Percentiles rank a stretch among this genome's conserved stretches.
Conservation (phyloP, 2,113 vertebrate genomes). For the Pituophis catenifer region DNA sequence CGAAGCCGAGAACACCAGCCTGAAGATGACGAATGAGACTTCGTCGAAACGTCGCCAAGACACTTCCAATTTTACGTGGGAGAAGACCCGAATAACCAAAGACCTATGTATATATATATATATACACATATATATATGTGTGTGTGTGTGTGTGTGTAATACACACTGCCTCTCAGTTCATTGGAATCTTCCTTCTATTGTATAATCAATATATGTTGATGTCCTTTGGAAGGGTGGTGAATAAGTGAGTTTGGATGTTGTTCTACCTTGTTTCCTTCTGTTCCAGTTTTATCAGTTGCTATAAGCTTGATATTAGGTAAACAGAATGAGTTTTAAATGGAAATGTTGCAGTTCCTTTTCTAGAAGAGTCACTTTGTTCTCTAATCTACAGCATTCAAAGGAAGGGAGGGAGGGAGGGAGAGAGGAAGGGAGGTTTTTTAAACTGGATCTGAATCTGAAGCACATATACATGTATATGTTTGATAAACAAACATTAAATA, state of each 20-base stretch:
- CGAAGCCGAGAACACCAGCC: no score
- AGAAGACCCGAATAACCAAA: no score
- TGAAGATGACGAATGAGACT: no score
- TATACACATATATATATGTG: no score
- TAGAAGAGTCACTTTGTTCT: not conserved
- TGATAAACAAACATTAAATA: not conserved
- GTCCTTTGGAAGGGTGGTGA: not conserved
- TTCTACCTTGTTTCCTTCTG: not conserved
- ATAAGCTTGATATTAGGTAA: not conserved
- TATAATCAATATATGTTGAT: not conserved
- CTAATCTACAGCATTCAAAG: not conserved
- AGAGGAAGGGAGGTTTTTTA: not conserved
- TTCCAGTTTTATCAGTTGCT: not conserved
- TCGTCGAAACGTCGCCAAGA: no score
- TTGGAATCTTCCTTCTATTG: not conserved
- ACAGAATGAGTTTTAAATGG: not conserved
- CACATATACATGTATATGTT: not conserved
- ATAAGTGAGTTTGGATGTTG: not conserved
- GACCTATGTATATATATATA: no score
- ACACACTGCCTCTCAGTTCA: no score
- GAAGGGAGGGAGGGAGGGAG: not conserved
- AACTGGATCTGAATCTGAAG: not conserved
- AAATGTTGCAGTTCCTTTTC: not conserved
- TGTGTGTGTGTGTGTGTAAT: rapidly evolving
- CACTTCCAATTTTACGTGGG: no score